phyloP scores from a whole-genome alignment of 2,113 vertebrate genomes.

The Apus apus region DNA sequence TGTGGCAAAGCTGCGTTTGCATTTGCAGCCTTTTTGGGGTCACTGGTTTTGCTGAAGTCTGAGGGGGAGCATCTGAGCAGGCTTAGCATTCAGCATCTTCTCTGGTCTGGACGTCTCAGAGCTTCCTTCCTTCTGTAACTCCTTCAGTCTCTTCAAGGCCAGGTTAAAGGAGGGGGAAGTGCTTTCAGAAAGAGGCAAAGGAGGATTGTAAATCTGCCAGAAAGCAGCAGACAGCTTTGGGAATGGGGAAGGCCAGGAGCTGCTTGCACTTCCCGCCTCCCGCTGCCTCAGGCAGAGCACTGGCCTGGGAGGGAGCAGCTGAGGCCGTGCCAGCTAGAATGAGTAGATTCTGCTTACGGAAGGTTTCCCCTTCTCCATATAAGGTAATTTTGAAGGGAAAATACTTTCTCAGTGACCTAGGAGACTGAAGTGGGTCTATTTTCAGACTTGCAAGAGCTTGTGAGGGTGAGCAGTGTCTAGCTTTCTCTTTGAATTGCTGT shows the following conservation, averaged over 20 bases:
- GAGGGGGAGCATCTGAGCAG: neutral
- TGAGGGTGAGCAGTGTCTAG: neutral
- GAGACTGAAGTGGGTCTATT: neutral
- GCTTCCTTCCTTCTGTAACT: neutral
- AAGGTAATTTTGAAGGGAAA: slow-evolving; percentile 42
- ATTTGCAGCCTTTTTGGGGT: neutral
- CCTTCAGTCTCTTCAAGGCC: neutral
- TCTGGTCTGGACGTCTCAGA: neutral
- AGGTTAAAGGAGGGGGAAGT: neutral
- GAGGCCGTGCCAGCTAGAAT: neutral
- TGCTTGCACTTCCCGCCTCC: neutral
- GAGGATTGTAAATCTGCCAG: neutral
- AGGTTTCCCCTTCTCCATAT: slow-evolving; percentile 42
- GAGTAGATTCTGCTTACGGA: neutral
- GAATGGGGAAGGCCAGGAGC: neutral
- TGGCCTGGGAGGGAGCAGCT: neutral
- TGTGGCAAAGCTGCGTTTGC: fast-evolving
- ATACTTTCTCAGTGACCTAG: neutral
- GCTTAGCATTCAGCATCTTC: neutral
- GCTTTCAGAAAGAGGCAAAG: neutral
- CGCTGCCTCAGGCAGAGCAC: neutral
- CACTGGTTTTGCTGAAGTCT: neutral
- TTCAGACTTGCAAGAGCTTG: neutral
- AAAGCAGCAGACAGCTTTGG: neutral
- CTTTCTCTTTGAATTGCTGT: neutral